These are phyloP conservation scores for Callyntrura sp. DNA, from an alignment of 2,888 invertebrate genomes.

Conservation along the genomic window DNA sequence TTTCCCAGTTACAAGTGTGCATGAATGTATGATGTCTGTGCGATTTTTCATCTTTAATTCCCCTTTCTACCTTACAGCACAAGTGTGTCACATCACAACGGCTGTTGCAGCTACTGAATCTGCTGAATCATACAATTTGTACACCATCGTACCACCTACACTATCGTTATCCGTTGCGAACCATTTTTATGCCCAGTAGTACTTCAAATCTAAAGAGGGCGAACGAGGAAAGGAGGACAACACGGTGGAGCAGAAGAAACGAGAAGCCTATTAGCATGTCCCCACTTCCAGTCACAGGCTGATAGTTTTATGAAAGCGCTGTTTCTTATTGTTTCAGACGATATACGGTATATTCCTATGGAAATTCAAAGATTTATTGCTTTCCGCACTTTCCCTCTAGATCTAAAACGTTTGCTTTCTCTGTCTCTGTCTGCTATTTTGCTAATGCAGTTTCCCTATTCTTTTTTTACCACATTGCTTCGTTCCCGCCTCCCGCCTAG, in stretches of 20 bases:
- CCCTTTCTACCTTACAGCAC: slow-evolving; percentile 15
- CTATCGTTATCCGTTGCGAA: background rate
- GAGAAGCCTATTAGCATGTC: background rate
- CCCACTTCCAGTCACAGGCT: background rate
- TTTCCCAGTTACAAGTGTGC: no score
- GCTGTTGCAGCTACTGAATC: background rate
- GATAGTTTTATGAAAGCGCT: background rate
- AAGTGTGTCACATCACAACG: slow-evolving; percentile 52
- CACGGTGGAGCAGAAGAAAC: background rate
- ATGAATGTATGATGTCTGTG: no score
- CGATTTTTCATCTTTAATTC: slow-evolving; percentile 14
- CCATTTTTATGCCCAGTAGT: background rate
- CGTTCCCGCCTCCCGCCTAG: background rate
- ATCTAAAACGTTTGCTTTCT: background rate
- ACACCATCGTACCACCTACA: no score
- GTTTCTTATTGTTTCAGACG: background rate
- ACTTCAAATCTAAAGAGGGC: slow-evolving; percentile 1
- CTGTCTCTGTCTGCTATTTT: background rate
- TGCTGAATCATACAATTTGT: slow-evolving; percentile 9
- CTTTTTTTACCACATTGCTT: no score
- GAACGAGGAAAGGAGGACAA: no score
- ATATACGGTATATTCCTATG: slow-evolving; percentile 31
- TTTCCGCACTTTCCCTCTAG: background rate
- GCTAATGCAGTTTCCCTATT: background rate
- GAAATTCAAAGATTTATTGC: slow-evolving; percentile 48